Evolutionary conservation across 35 echinoderm and acorn worm genomes (phyloP).

Genomic region (Acanthaster planci): DNA sequence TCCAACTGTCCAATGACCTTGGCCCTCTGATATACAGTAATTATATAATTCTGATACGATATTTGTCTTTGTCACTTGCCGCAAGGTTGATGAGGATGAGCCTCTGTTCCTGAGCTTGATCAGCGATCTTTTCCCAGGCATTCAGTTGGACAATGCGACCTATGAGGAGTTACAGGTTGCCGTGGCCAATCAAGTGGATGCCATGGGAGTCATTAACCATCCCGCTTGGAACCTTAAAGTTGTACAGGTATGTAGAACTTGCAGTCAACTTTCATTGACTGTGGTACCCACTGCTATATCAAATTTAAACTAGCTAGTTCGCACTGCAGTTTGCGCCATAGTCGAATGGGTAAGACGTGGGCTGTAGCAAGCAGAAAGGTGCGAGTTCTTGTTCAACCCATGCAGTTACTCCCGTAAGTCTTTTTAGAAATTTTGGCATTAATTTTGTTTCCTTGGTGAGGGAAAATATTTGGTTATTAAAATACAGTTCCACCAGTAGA

Average conservation of each 20-base stretch:
- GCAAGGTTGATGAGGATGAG: slow-evolving; percentile 99
- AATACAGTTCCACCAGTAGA: too few species aligned
- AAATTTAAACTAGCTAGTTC: neutral
- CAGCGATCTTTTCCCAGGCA: slow-evolving; percentile 99
- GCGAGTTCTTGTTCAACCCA: too few species aligned
- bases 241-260: slow-evolving; percentile 74
- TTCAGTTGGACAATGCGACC: slow-evolving; percentile 92
- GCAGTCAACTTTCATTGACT: neutral
- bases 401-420: too few species aligned
- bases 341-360: too few species aligned
- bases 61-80: neutral
- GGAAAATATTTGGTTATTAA: too few species aligned
- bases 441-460: too few species aligned
- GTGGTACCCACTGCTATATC: neutral
- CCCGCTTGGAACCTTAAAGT: slow-evolving; percentile 99
- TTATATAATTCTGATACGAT: too few species aligned
- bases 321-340: too few species aligned
- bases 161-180: slow-evolving; percentile 97
- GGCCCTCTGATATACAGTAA: too few species aligned
- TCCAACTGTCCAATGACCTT: too few species aligned
- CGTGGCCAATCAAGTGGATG: slow-evolving; percentile 70
- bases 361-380: too few species aligned
- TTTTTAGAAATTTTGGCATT: too few species aligned
- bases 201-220: slow-evolving; percentile 79
- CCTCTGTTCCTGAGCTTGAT: slow-evolving; percentile 98